phyloP scores from a whole-genome alignment of 2,113 vertebrate genomes.

The Tor tambroides region DNA sequence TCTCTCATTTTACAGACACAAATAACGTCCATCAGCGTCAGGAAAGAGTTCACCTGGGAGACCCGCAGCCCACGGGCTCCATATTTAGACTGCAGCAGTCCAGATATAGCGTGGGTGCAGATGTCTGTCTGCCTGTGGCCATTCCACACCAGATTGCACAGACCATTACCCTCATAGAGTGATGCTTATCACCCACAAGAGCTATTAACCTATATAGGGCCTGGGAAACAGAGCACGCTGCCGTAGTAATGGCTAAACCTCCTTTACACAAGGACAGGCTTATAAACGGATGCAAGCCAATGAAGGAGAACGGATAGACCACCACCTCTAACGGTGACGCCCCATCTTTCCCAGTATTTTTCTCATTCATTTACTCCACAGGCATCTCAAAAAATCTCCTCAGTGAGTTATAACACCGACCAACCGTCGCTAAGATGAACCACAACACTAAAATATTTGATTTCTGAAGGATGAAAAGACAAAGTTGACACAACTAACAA shows the following conservation, averaged over 20 bases:
- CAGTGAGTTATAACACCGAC: neutral
- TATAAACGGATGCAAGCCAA: neutral
- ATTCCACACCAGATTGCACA: conserved; percentile 45
- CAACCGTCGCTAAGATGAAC: neutral
- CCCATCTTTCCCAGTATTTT: neutral
- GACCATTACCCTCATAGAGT: conserved; percentile 50
- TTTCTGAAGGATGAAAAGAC: neutral
- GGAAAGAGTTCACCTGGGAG: conserved; percentile 36
- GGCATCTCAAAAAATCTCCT: neutral
- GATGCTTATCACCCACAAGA: conserved; percentile 52
- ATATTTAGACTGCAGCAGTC: conserved; percentile 1
- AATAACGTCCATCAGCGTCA: neutral
- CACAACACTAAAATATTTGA: neutral
- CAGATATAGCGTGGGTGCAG: conserved; percentile 34
- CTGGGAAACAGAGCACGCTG: conserved; percentile 17
- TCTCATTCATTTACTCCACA: neutral
- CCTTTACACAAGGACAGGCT: conserved; percentile 1
- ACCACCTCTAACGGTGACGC: neutral
- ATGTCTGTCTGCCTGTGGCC: conserved; percentile 56
- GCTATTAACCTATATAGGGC: conserved; percentile 55
- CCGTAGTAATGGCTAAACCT: conserved; percentile 31
- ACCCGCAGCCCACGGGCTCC: conserved; percentile 24
- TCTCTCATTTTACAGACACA: neutral
- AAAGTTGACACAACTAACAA: no score
- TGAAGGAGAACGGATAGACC: neutral